Base-by-base conservation (phyloP, 2,797 vertebrate genomes). In the Chaetophractus vellerosus region DNA sequence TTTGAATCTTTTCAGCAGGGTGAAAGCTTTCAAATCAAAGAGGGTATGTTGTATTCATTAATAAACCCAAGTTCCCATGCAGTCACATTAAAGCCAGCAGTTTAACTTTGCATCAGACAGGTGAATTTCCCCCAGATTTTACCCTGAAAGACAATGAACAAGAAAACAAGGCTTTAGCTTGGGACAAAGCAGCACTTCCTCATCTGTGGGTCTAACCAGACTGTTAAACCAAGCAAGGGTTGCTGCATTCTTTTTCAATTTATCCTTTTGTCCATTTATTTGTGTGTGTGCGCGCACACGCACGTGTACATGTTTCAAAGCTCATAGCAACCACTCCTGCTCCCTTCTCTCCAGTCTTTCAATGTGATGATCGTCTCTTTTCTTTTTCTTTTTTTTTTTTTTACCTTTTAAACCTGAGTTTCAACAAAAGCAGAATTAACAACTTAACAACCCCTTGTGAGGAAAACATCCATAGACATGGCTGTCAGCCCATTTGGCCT, bases 1-100 rank as follows among this genome's bases (percentile, higher is more conserved):
- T 98, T 98, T 98, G 98, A 98, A 97, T 98, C 98, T 97, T 98
- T 98, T 99, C 98, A 98, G 97, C 4, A 66, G 98, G 98, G 97
- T 98, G 98, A 98, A 98, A 98, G 98, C 98, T 98, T 98, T 98
- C 98, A 97, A 98, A 98, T 98, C 98, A 98, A 98, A 98, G 98
- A 98, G 98, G 97, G 98, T 98, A 98, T 98, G 98, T 98, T 98
- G 98, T 98, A 98, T 98, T 98, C 98, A 98, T 98, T 98, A 98
- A 98, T 98, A 98, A 98, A 98, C 96, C 91, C 57, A 95, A 97
- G 98, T 98, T 98, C 98, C 98, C 98, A 98, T 98, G 98, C 98
- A 98, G 98, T 98, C 98, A 97, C 95, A 98, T 97, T 98, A 98
- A 98, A 98, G 97, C 96, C 96, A 97, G 97, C 94, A 97, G 97